These are phyloP conservation scores for Ageneiosus marmoratus DNA, from an alignment of 2,113 vertebrate species.

Conservation along the genomic window DNA sequence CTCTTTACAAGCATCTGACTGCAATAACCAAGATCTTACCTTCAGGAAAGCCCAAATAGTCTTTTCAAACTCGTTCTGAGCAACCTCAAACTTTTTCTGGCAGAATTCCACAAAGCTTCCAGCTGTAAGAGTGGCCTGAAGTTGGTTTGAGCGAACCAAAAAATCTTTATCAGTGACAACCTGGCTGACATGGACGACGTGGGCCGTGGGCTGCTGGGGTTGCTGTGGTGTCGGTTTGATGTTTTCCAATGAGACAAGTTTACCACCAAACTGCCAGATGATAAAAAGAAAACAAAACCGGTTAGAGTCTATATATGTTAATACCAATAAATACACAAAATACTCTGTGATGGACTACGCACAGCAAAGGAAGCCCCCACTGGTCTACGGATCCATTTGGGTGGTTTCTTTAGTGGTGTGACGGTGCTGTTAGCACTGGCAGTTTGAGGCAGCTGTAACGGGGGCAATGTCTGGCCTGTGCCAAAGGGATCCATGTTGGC, in stretches of 20 bases:
- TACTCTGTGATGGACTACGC: slow-evolving; percentile 55
- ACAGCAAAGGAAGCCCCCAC: slow-evolving; percentile 92
- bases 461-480: slow-evolving; percentile 85
- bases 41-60: slow-evolving; percentile 93
- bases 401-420: slow-evolving; percentile 90
- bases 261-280: slow-evolving; percentile 88
- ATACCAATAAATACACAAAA: background rate
- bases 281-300: background rate
- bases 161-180: slow-evolving; percentile 90
- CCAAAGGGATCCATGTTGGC: slow-evolving; percentile 94
- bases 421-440: slow-evolving; percentile 64
- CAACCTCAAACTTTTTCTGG: slow-evolving; percentile 81
- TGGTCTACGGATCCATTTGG: slow-evolving; percentile 91
- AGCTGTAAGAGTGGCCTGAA: slow-evolving; percentile 83
- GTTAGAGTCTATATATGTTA: background rate
- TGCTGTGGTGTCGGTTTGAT: slow-evolving; percentile 68
- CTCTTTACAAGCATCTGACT: background rate
- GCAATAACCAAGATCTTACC: slow-evolving; percentile 66
- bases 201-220: slow-evolving; percentile 65
- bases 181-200: slow-evolving; percentile 84
- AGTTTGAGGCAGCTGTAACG: slow-evolving; percentile 85
- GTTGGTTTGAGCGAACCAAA: slow-evolving; percentile 79
- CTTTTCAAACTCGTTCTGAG: slow-evolving; percentile 86
- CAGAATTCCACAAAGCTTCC: slow-evolving; percentile 85
- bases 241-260: slow-evolving; percentile 87